Evolutionary conservation across 2,113 vertebrate species (phyloP), one percentile per base, ranked within the genome.

Genomic region (Acanthochromis polyacanthus): DNA sequence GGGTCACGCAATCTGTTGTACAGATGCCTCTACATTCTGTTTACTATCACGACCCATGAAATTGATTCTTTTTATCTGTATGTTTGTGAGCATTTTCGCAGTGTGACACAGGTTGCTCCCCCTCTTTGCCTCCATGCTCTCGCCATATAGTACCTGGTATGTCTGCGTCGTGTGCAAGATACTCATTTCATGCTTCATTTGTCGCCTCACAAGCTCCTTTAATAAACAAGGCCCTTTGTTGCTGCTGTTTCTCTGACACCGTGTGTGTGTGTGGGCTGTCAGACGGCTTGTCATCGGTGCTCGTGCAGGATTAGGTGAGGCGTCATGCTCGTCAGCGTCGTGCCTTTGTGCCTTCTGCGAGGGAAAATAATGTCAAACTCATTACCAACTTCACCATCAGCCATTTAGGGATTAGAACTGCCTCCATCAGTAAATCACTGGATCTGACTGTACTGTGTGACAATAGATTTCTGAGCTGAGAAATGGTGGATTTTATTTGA

Each of bases 161-260:
- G 71, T 88, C 82, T 82, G 72, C 75, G 78, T 85, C 66, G 78
- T 72, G 84, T 48, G 56, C 12, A 28, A 83, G 81, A 82, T 79
- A 72, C 80, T 91, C 84, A 93, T 93, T 91, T 93, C 91, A 92
- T 74, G 87, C 86, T 92, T 91, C 86, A 92, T 93, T 93, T 89
- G 85, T 84, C 30, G 11, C 87, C 81, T 84, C 81, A 76, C 85
- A 38, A 73, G 82, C 83, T 72, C 77, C 57, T 80, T 93, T 91
- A 91, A 91, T 93, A 91, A 93, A 92, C 88, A 90, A 80, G 76
- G 73, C 30, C 73, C 63, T 85, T 87, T 87, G 86, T 80, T 78
- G 83, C 80, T 10, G 52, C 62, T 20, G 55, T 25, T 64, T 75
- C 70, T 30, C n/a, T 32, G 58, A 74, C 71, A 68, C 77, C 70